phyloP scores from a whole-genome alignment of 2,797 vertebrate genomes.

The Rhincodon typus region DNA sequence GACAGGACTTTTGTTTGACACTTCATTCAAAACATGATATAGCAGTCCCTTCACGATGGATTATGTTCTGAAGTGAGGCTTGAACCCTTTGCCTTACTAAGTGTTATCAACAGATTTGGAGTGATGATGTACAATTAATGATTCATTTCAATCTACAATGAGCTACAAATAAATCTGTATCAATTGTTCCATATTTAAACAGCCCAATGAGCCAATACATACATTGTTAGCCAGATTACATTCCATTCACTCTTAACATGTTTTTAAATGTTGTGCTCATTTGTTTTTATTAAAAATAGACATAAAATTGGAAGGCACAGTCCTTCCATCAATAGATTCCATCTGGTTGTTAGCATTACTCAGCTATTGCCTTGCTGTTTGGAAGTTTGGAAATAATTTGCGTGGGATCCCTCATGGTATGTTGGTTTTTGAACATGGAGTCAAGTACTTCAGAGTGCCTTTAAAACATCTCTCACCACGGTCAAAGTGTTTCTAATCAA shows the following conservation, averaged over 20 bases:
- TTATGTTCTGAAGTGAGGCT: background rate
- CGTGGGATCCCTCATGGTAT: background rate
- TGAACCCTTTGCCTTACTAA: background rate
- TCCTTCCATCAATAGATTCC: background rate
- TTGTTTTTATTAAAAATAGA: background rate
- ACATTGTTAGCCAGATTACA: background rate
- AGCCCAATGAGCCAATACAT: background rate
- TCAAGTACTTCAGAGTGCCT: background rate
- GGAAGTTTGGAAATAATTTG: background rate
- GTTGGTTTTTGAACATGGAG: background rate
- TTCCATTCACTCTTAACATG: background rate
- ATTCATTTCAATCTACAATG: background rate
- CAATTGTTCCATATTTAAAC: background rate
- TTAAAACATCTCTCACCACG: background rate
- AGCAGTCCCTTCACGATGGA: background rate
- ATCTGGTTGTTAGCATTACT: background rate
- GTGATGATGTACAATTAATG: background rate
- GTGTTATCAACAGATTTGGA: background rate
- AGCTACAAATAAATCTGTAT: background rate
- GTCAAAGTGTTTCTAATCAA: background rate
- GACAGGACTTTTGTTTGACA: background rate
- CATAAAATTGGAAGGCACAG: background rate
- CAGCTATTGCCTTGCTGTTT: background rate
- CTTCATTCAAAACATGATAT: background rate
- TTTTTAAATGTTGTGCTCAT: background rate